Conservation (phyloP, 2,113 vertebrate species). For the Rattus rattus region DNA sequence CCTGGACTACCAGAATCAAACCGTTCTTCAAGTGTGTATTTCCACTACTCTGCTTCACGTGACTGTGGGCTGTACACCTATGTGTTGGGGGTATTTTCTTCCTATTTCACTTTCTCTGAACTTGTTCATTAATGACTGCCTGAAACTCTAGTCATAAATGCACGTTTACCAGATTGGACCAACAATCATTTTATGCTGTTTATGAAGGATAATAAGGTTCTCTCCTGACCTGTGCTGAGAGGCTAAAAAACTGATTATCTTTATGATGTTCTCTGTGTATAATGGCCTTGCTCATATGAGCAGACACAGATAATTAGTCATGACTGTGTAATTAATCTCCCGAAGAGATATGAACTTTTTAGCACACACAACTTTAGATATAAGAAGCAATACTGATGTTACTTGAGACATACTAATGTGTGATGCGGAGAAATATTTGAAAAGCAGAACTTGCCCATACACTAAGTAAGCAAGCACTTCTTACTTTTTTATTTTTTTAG, state of each 20-base stretch:
- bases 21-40: background rate
- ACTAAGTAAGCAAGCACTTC: background rate
- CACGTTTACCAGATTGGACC: background rate
- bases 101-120: background rate
- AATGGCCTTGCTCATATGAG: constrained; percentile 62
- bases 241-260: constrained; percentile 52
- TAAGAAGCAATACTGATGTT: constrained; percentile 28
- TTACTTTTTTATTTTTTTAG: background rate
- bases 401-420: background rate
- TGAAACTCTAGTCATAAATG: background rate
- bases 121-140: background rate
- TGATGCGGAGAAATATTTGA: constrained; percentile 24
- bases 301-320: constrained; percentile 70
- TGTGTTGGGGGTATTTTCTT: background rate
- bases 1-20: accelerated
- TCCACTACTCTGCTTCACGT: background rate
- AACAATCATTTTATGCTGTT: constrained; percentile 39
- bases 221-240: constrained; percentile 51
- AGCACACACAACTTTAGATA: constrained; percentile 11
- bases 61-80: background rate
- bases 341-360: constrained; percentile 16
- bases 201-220: constrained; percentile 45
- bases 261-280: constrained; percentile 61
- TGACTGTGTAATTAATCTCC: constrained; percentile 69
- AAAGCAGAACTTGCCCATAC: background rate